Evolutionary conservation across 2,888 invertebrate genomes (phyloP).

Genomic region (Ormyrus nitidulus): DNA sequence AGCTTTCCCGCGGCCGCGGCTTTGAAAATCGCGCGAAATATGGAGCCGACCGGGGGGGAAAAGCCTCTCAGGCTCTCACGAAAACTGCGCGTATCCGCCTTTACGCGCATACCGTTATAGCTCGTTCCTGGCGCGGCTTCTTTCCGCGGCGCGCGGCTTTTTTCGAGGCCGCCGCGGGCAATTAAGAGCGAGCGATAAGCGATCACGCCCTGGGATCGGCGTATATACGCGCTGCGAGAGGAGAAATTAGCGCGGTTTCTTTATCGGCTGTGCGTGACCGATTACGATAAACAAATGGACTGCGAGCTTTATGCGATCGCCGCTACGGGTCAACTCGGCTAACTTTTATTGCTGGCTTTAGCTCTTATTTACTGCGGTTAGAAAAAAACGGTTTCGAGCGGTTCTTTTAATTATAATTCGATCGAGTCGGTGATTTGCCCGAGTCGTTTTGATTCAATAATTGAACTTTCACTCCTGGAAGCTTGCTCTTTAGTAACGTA

Average conservation of each 20-base stretch:
- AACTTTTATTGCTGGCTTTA: too few species aligned
- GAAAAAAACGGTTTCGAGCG: too few species aligned
- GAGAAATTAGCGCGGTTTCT: conserved; percentile 14
- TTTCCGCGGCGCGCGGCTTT: neutral
- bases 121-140: neutral
- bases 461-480: too few species aligned
- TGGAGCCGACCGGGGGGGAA: neutral
- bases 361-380: too few species aligned
- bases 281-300: too few species aligned
- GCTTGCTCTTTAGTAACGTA: too few species aligned
- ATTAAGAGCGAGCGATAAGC: conserved; percentile 29
- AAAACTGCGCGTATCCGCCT: neutral
- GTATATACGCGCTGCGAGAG: neutral
- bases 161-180: conserved; percentile 5
- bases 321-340: too few species aligned
- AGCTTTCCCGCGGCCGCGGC: neutral
- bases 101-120: neutral
- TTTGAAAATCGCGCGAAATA: conserved; percentile 5
- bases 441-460: too few species aligned
- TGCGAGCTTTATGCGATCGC: too few species aligned
- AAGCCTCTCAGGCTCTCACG: neutral
- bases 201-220: neutral
- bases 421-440: too few species aligned
- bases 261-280: neutral
- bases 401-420: too few species aligned